Percentiles rank a stretch among this genome's conserved stretches.
phyloP scores from a whole-genome alignment of 1,140 invertebrate genomes.

The Littorina saxatilis region DNA sequence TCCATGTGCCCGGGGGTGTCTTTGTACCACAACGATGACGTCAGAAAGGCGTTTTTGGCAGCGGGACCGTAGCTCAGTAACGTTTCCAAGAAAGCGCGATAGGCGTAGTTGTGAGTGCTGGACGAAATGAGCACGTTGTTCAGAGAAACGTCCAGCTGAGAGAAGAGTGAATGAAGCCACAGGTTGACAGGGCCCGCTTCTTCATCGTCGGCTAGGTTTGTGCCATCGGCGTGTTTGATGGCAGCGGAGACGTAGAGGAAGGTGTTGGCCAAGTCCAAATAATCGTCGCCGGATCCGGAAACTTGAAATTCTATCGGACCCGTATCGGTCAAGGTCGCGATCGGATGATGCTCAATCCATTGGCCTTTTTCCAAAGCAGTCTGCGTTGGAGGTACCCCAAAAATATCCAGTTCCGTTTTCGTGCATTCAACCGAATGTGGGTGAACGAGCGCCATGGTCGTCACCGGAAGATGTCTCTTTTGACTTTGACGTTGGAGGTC shows the following conservation, averaged over 20 bases:
- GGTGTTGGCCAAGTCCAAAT: conserved; percentile 21
- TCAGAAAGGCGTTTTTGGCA: background rate
- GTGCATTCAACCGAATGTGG: conserved; percentile 19
- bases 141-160: conserved; percentile 9
- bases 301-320: background rate
- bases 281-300: background rate
- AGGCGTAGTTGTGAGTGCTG: background rate
- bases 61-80: background rate
- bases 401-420: background rate
- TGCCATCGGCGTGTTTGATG: background rate
- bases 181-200: conserved; percentile 2
- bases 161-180: conserved; percentile 19
- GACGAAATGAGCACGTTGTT: too few species aligned
- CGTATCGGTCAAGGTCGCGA: background rate
- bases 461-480: conserved; percentile 9
- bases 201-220: background rate
- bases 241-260: background rate
- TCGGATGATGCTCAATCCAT: background rate
- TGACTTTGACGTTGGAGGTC: background rate
- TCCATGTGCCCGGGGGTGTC: background rate
- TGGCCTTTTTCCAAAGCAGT: background rate
- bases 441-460: conserved; percentile 21
- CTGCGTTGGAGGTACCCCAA: background rate
- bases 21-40: background rate
- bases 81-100: background rate